Evolutionary conservation across 1,140 invertebrate genomes (phyloP).

Genomic region (Lordiphosa collinella): DNA sequence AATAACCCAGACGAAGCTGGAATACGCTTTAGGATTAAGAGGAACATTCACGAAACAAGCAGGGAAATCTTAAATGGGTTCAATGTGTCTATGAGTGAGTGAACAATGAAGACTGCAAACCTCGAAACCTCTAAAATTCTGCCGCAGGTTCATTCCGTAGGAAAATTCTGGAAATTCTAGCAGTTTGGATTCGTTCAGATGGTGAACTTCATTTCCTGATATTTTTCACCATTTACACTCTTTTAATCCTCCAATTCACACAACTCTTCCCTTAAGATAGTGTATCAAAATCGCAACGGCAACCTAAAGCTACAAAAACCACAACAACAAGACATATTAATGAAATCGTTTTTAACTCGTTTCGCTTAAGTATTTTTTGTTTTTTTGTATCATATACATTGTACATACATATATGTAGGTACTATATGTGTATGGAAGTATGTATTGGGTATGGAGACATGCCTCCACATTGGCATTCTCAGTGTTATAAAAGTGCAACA

Average conservation of each 20-base stretch:
- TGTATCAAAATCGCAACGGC: conserved; percentile 22
- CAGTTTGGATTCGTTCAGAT: too few species aligned
- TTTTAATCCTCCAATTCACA: too few species aligned
- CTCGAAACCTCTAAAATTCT: too few species aligned
- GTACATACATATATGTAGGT: conserved; percentile 4
- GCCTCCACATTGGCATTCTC: conserved; percentile 26
- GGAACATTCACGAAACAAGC: too few species aligned
- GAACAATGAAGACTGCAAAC: too few species aligned
- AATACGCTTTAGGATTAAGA: too few species aligned
- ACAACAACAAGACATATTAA: conserved; percentile 65
- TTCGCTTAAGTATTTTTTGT: conserved; percentile 66
- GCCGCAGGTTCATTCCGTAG: too few species aligned
- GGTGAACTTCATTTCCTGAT: too few species aligned
- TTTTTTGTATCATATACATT: neutral
- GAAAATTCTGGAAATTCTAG: too few species aligned
- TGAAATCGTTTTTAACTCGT: conserved; percentile 77
- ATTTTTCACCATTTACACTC: too few species aligned
- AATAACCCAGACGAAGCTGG: conserved; percentile 7
- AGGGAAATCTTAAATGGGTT: too few species aligned
- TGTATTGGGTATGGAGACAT: conserved; percentile 29
- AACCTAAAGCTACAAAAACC: conserved; percentile 45
- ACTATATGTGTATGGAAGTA: conserved; percentile 12
- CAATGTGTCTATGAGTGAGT: too few species aligned
- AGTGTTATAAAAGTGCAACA: conserved; percentile 69
- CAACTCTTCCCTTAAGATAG: neutral